Evolutionary conservation across 2,113 vertebrate species (phyloP).

Genomic region (Noturus placidus): DNA sequence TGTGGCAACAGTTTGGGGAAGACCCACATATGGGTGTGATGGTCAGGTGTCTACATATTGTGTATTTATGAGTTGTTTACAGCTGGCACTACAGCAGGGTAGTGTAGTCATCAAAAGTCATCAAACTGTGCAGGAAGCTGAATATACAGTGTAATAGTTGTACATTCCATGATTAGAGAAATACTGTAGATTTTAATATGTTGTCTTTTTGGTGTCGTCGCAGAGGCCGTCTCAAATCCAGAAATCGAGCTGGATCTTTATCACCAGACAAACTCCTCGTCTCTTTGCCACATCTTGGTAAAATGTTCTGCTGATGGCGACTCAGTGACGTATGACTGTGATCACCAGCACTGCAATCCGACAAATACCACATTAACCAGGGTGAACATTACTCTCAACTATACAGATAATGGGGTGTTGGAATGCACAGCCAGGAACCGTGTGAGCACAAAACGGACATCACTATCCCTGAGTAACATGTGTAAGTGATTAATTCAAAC

Average conservation of each 20-base stretch:
- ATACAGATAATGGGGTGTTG: neutral
- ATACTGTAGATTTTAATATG: neutral
- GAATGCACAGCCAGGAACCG: conserved; percentile 59
- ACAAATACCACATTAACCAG: neutral
- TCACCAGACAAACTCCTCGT: conserved; percentile 34
- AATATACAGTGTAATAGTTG: neutral
- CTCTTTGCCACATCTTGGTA: conserved; percentile 50
- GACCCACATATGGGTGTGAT: neutral
- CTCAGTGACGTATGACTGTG: conserved; percentile 49
- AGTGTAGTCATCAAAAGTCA: neutral
- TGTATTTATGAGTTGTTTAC: neutral
- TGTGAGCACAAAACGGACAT: conserved; percentile 47
- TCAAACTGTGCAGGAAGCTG: neutral
- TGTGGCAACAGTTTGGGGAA: neutral
- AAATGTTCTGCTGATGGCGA: conserved; percentile 60
- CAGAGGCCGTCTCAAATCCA: conserved; percentile 55
- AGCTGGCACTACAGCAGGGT: neutral
- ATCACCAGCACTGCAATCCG: conserved; percentile 11
- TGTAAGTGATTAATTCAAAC: conserved; percentile 57
- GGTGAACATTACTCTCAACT: conserved; percentile 58
- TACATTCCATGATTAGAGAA: no score
- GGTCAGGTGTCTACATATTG: neutral
- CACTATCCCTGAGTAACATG: rapidly evolving
- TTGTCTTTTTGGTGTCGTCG: neutral
- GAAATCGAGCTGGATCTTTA: neutral